Evolutionary conservation across 2,888 invertebrate species (phyloP).

Genomic region (Zootermopsis nevadensis): DNA sequence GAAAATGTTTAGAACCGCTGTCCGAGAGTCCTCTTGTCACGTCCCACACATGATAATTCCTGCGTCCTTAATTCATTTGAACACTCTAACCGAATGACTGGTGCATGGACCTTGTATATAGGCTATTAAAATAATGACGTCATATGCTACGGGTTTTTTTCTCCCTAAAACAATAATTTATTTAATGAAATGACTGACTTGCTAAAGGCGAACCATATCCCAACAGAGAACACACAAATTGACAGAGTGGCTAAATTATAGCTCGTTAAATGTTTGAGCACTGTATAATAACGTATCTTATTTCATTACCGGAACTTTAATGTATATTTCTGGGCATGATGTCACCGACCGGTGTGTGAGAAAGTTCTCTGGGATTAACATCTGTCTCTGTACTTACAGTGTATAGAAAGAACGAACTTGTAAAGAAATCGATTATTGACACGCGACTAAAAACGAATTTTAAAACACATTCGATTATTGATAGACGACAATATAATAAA

Average conservation of each 20-base stretch:
- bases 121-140: neutral
- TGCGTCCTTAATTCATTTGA: no score
- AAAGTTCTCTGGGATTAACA: neutral
- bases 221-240: neutral
- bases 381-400: neutral
- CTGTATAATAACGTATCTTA: constrained; percentile 27
- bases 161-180: neutral
- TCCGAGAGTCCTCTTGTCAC: no score
- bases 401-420: neutral
- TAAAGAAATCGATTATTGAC: neutral
- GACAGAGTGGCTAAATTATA: neutral
- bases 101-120: no score
- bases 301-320: constrained; percentile 12
- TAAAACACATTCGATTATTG: no score
- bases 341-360: neutral
- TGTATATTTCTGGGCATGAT: constrained; percentile 4
- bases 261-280: neutral
- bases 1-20: no score
- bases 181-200: constrained; percentile 3
- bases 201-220: neutral
- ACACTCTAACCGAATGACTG: no score
- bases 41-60: no score
- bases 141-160: neutral
- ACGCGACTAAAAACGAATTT: no score
- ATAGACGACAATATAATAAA: no score